A percentile compares a stretch with the other conserved stretches of the same genome.
Evolutionary conservation across 1,140 invertebrate species (phyloP).

Genomic region (Cryptotermes secundus): DNA sequence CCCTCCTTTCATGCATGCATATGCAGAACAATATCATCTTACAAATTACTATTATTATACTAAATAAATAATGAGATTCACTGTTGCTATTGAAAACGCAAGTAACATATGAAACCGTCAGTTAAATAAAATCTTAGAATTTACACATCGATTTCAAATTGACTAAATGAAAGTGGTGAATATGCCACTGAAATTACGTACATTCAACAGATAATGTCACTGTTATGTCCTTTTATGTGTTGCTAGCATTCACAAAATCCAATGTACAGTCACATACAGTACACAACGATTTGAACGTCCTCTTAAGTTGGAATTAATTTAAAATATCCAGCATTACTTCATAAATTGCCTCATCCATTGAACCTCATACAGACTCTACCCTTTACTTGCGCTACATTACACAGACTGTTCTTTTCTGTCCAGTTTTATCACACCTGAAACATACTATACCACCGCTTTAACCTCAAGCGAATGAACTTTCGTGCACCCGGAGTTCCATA

Average conservation of each 20-base stretch:
- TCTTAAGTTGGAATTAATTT: not conserved
- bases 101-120: not conserved
- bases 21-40: too few relatives aligned
- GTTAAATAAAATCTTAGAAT: not conserved
- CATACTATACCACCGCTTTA: too few relatives aligned
- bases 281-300: not conserved
- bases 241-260: not conserved
- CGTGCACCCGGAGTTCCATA: not conserved
- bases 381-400: too few relatives aligned
- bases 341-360: not conserved
- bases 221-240: not conserved
- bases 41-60: too few relatives aligned
- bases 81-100: not conserved
- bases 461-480: not conserved
- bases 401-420: too few relatives aligned
- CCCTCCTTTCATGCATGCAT: too few relatives aligned
- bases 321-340: not conserved
- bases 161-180: not conserved
- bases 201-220: not conserved
- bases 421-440: too few relatives aligned
- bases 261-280: not conserved
- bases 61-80: too few relatives aligned
- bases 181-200: not conserved
- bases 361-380: not conserved
- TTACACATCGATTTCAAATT: not conserved